Percentiles rank a stretch among this genome's conserved stretches.
Evolutionary conservation across 2,888 invertebrate genomes (phyloP).

Genomic region (Drosophila borealis): DNA sequence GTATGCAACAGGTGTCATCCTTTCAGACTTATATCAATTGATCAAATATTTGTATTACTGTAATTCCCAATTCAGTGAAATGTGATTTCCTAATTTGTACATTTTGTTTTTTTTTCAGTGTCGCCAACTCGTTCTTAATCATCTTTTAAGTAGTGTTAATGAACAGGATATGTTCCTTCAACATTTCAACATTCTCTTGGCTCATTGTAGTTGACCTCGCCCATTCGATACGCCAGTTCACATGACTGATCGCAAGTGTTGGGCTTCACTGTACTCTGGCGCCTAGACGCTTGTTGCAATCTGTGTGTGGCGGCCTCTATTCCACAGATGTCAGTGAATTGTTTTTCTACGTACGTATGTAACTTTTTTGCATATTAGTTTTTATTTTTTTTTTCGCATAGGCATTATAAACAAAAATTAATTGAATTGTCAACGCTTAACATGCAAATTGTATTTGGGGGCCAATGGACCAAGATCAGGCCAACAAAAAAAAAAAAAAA

Average conservation of each 20-base stretch:
- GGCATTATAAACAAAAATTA: conserved; percentile 54
- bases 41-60: too few species aligned
- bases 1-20: too few species aligned
- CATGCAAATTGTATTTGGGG: conserved; percentile 32
- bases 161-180: conserved; percentile 31
- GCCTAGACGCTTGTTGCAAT: conserved; percentile 26
- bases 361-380: neutral
- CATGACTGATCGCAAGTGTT: neutral
- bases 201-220: conserved; percentile 38
- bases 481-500: neutral
- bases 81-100: too few species aligned
- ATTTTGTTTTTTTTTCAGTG: conserved; percentile 3
- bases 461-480: conserved; percentile 30
- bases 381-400: conserved; percentile 4
- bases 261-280: conserved; percentile 41
- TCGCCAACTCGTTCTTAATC: conserved; percentile 8
- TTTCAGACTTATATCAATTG: too few species aligned
- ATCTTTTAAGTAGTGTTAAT: conserved; percentile 1
- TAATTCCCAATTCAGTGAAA: too few species aligned
- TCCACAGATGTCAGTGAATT: conserved; percentile 16
- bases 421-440: conserved; percentile 68
- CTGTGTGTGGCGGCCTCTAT: conserved; percentile 26
- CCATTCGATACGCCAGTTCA: neutral
- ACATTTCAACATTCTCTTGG: conserved; percentile 40
- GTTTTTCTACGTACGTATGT: conserved; percentile 13